phyloP scores from a whole-genome alignment of 2,888 invertebrate genomes.

The Kuschelorhynchus macadamiae region DNA sequence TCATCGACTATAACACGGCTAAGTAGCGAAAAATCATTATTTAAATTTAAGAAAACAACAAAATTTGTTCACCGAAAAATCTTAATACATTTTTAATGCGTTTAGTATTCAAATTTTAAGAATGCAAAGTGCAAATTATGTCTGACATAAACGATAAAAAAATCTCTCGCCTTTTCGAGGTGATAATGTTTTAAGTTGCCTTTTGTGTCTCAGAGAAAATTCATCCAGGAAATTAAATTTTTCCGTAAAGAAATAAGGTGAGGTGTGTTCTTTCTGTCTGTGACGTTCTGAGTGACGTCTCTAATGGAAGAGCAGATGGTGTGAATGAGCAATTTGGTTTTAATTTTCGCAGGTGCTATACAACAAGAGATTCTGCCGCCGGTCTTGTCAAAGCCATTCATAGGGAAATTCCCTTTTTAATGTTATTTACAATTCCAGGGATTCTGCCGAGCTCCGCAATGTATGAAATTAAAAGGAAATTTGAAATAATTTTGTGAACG shows the following conservation, averaged over 20 bases:
- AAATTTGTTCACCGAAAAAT: too few species aligned
- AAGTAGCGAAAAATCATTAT: too few species aligned
- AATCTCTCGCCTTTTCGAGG: constrained; percentile 23
- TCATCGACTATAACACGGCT: too few species aligned
- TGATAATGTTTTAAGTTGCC: constrained; percentile 68
- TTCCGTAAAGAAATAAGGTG: constrained; percentile 69
- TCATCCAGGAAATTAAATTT: constrained; percentile 69
- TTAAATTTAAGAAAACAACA: too few species aligned
- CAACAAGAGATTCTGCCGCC: constrained; percentile 50
- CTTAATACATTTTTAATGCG: too few species aligned
- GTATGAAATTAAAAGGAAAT: constrained; percentile 51
- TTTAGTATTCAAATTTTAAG: too few species aligned
- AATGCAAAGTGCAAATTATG: constrained; percentile 24
- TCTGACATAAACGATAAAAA: constrained; percentile 43
- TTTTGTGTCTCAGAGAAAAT: constrained; percentile 61
- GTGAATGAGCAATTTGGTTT: constrained; percentile 70
- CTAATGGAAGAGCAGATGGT: constrained; percentile 69
- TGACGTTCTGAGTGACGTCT: constrained; percentile 66
- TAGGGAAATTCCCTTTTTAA: constrained; percentile 60
- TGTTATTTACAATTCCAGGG: constrained; percentile 50
- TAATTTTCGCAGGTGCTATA: constrained; percentile 68
- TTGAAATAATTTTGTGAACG: constrained; percentile 46
- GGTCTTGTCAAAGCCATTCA: constrained; percentile 57
- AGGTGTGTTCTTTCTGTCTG: constrained; percentile 66
- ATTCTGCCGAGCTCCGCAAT: constrained; percentile 34